Conservation (phyloP, 2,797 vertebrate genomes). For the Notolabrus celidotus region DNA sequence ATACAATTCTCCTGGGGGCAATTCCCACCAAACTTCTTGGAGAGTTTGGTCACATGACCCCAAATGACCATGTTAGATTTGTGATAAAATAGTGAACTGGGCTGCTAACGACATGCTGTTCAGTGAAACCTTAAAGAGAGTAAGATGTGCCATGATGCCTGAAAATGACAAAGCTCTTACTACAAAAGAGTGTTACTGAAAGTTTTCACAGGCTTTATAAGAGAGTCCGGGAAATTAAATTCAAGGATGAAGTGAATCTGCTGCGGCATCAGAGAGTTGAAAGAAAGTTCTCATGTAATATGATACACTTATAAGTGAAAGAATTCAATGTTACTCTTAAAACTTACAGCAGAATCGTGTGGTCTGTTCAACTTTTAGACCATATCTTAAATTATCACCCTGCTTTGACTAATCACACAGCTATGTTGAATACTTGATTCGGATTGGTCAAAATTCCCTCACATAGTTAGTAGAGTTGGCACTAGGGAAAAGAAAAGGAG, state of each 20-base stretch:
- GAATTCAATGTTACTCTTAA: neutral
- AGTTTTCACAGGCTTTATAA: conserved; percentile 2
- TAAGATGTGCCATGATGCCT: no score
- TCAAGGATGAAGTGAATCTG: conserved; percentile 3
- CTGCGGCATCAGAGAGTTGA: neutral
- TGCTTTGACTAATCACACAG: neutral
- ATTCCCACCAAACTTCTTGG: no score
- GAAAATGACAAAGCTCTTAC: no score
- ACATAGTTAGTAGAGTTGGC: no score
- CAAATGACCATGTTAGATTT: no score
- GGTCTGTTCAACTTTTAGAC: neutral
- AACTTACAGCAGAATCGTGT: neutral
- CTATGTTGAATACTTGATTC: neutral
- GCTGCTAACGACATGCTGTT: no score
- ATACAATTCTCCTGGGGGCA: no score
- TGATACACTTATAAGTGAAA: neutral
- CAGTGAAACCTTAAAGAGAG: no score
- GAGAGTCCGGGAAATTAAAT: conserved; percentile 12
- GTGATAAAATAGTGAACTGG: no score
- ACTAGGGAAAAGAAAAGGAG: no score
- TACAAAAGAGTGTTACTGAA: neutral
- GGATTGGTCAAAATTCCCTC: no score
- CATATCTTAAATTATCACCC: neutral
- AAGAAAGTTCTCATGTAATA: neutral
- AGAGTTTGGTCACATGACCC: no score